Evolutionary conservation across 30 jellyfish, hydroid and myxozoan species (phyloP), one percentile per base, ranked within the genome.

Genomic region (Mastigias papua): DNA sequence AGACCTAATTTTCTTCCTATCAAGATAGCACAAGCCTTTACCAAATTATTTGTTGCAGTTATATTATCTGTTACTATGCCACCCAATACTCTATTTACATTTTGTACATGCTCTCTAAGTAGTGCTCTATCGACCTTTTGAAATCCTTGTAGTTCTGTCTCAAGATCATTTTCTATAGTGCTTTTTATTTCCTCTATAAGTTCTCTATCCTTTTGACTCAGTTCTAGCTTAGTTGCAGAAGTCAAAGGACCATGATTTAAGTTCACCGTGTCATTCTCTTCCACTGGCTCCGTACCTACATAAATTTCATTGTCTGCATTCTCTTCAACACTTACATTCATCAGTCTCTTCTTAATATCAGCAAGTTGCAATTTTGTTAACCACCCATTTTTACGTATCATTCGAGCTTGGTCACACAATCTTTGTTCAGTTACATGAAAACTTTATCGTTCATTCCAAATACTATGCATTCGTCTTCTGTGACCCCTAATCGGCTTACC

Each of bases 11-110:
- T 73, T 73, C 73, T 46, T 34, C 86, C 86, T 73, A 46, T 73
- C 73, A 73, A 73, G 86, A 73, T 73, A 21, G 86, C 0, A 73
- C 73, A 25, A n/a, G 86, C 86, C 48, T 73, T 73, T 73, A 73
- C 48, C 16, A 73, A 73, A 25, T 46, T 73, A 46, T 73, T 0
- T 73, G 86, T 73, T 73, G 30, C 86, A 46, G 34, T 0, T 73
- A 0, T 73, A 0, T 21, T 25, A 26, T 42, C 54, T 42, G 54
- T 42, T 42, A 42, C n/a, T n/a, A n/a, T n/a, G n/a, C n/a, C n/a
- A n/a, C n/a, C n/a, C n/a, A n/a, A n/a, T n/a, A n/a, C n/a, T n/a
- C n/a, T n/a, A n/a, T n/a, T n/a, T n/a, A n/a, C n/a, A n/a, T n/a
- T n/a, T n/a, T n/a, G n/a, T n/a, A n/a, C 80, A 69, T 69, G 80